phyloP scores from a whole-genome alignment of 2,797 vertebrate genomes.

The Acrocephalus scirpaceus region DNA sequence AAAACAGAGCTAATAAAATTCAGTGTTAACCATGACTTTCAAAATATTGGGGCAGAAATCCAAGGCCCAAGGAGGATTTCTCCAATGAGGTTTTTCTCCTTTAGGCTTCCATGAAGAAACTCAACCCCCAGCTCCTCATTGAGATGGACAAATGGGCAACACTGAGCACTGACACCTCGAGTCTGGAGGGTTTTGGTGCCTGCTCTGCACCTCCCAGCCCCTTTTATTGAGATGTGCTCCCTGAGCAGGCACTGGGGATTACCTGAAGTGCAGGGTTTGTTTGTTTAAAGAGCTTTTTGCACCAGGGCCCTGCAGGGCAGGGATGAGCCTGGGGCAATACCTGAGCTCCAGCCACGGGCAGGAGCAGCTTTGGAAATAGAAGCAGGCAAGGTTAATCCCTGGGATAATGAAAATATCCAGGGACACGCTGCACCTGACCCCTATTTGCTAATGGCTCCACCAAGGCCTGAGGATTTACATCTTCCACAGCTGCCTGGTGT shows the following conservation, averaged over 20 bases:
- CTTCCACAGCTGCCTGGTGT: not conserved
- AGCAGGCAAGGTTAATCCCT: not conserved
- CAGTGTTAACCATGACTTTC: not conserved
- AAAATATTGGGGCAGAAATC: not conserved
- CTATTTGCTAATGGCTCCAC: not conserved
- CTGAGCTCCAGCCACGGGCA: rapidly evolving
- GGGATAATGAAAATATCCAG: not conserved
- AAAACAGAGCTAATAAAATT: not conserved
- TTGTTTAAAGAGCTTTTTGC: not conserved
- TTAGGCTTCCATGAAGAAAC: not conserved
- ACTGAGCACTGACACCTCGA: not conserved
- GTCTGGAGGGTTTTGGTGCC: not conserved
- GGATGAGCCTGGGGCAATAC: not conserved
- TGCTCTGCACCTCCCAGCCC: not conserved
- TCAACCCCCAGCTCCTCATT: not conserved
- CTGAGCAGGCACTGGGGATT: not conserved
- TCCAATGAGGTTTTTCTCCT: not conserved
- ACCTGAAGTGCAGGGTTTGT: not conserved
- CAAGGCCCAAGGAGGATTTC: not conserved
- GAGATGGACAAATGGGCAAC: rapidly evolving
- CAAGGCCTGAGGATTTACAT: not conserved
- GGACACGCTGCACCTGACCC: not conserved
- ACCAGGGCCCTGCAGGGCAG: not conserved
- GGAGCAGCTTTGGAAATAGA: not conserved
- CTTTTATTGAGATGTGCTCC: not conserved